Evolutionary conservation across 2,888 invertebrate species (phyloP).

Genomic region (Drosophila multiciliata): DNA sequence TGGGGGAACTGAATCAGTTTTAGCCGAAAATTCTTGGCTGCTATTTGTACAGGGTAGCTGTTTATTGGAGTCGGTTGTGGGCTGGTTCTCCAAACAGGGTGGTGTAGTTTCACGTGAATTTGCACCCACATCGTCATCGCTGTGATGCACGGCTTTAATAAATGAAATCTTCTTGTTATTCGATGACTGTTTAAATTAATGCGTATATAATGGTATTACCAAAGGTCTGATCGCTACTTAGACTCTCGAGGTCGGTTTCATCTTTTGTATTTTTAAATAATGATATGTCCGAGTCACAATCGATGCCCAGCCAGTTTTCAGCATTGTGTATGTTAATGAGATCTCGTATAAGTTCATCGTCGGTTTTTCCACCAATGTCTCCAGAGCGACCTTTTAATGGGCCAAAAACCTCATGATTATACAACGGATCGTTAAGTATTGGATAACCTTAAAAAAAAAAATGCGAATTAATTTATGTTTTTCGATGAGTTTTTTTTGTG

Average conservation of each 20-base stretch:
- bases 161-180: neutral
- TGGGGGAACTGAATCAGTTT: slow-evolving; percentile 35
- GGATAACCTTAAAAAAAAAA: slow-evolving; percentile 86
- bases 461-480: neutral
- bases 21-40: slow-evolving; percentile 28
- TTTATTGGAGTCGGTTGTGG: slow-evolving; percentile 41
- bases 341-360: slow-evolving; percentile 94
- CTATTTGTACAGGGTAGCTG: slow-evolving; percentile 29
- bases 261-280: slow-evolving; percentile 91
- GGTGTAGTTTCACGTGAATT: slow-evolving; percentile 90
- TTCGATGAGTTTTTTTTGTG: neutral
- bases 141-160: slow-evolving; percentile 74
- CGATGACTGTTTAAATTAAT: slow-evolving; percentile 19
- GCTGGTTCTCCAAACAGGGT: slow-evolving; percentile 87
- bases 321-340: slow-evolving; percentile 97
- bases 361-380: slow-evolving; percentile 92
- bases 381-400: slow-evolving; percentile 92
- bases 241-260: slow-evolving; percentile 86
- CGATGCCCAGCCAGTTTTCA: slow-evolving; percentile 96
- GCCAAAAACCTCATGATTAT: slow-evolving; percentile 98
- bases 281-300: slow-evolving; percentile 93
- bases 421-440: slow-evolving; percentile 98
- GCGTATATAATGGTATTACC: slow-evolving; percentile 44
- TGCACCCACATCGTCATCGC: slow-evolving; percentile 88
- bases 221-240: slow-evolving; percentile 69